Evolutionary conservation across 2,797 vertebrate genomes (phyloP), one percentile per base, ranked within the genome.

Genomic region (Helarctos malayanus): DNA sequence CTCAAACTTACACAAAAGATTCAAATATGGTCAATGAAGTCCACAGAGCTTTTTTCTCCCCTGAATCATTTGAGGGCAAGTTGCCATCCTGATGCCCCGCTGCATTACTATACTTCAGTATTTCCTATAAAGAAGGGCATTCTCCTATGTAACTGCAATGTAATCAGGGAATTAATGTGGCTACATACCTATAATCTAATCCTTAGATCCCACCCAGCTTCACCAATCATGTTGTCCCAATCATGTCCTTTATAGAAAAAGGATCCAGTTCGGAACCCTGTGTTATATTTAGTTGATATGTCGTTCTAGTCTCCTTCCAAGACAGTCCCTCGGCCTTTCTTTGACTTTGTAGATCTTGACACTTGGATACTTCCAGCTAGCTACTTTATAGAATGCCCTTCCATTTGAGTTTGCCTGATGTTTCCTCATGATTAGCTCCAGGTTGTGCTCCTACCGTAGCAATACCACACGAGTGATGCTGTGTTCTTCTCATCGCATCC

Each of bases 1-100:
- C 29, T 89, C 32, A 78, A 87, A 93, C 29, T 61, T 68, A 73
- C 13, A 89, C 54, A 82, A 80, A 95, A n/a, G 7, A 38, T 87
- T 85, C 29, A 87, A 80, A 76, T 80, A 54, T 2, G 54, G 35
- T 35, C 41, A 92, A 47, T 78, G 18, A 32, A 94, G 11, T 84
- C 25, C 15, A 91, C 65, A 59, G 41, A 92, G 18, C 12, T 56
- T 65, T 93, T 78, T 32, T 75, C 3, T 16, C 1, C 29, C 54
- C 49, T 71, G 41, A 89, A 61, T 89, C 65, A 91, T 27, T 54
- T 94, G 25, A 95, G 27, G 29, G 38, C 57, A 35, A 69, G 32
- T 82, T 81, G 29, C 19, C 54, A 89, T 15, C 19, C 73, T 63
- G 56, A 89, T 79, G 71, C n/a, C 15, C 65, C 56, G 84, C 3